A percentile compares a stretch with the other conserved stretches of the same genome.
These are phyloP conservation scores for Cataglyphis altisquamis DNA, from an alignment of 2,888 invertebrate species.

Conservation along the genomic window DNA sequence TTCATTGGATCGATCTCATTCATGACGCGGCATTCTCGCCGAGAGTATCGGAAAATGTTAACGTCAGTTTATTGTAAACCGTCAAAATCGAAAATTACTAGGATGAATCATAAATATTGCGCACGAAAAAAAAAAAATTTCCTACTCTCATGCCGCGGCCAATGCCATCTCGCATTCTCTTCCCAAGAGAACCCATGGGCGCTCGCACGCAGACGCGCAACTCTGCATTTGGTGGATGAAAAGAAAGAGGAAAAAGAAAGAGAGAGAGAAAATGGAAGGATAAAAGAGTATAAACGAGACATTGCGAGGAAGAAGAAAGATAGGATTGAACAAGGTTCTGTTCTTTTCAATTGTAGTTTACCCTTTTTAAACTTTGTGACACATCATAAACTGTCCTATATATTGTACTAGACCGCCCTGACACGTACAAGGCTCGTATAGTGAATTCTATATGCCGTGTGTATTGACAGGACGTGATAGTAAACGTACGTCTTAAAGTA, in stretches of 20 bases:
- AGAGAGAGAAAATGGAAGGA: slow-evolving; percentile 52
- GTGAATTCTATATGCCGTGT: not conserved
- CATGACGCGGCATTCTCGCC: not conserved
- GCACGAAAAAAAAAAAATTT: slow-evolving; percentile 64
- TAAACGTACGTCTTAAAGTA: not conserved
- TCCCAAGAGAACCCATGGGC: slow-evolving; percentile 67
- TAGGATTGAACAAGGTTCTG: slow-evolving; percentile 39
- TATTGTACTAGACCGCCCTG: not conserved
- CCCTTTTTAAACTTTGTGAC: not conserved
- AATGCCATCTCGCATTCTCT: slow-evolving; percentile 11
- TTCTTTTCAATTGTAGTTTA: not conserved
- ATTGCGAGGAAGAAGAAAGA: slow-evolving; percentile 25
- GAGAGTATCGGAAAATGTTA: slow-evolving; percentile 60
- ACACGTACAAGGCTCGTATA: not conserved
- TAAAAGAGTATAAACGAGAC: slow-evolving; percentile 16
- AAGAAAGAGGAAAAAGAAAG: slow-evolving; percentile 4
- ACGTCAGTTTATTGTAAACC: slow-evolving; percentile 38
- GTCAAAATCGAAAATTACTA: slow-evolving; percentile 63
- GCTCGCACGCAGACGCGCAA: slow-evolving; percentile 72
- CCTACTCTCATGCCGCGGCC: slow-evolving; percentile 60
- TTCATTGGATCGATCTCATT: slow-evolving; percentile 22
- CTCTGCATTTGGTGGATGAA: slow-evolving; percentile 62
- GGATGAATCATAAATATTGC: slow-evolving; percentile 33
- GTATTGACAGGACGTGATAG: not conserved
- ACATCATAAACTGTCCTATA: not conserved